Evolutionary conservation across 2,113 vertebrate genomes (phyloP).

Genomic region (Procavia capensis): DNA sequence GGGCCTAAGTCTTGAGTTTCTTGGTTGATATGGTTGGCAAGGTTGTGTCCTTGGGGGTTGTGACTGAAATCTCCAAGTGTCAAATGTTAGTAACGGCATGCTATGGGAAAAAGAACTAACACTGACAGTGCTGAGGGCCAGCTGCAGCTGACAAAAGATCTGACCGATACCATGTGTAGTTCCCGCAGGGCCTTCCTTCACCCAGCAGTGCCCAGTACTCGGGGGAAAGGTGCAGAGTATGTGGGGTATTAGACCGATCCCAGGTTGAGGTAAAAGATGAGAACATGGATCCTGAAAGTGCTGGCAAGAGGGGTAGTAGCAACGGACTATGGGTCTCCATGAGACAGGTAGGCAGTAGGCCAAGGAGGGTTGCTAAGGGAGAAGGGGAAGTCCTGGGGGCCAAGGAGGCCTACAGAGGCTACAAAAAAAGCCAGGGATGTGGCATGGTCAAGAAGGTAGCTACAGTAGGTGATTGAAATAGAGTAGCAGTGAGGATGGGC

Average conservation of each 20-base stretch:
- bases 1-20: not conserved
- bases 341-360: not conserved
- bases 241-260: too few relatives aligned
- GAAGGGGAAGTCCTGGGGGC: not conserved
- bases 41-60: not conserved
- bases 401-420: not conserved
- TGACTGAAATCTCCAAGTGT: not conserved
- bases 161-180: not conserved
- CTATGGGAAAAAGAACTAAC: too few relatives aligned
- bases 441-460: not conserved
- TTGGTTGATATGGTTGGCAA: not conserved
- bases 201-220: not conserved
- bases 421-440: not conserved
- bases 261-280: not conserved
- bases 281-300: not conserved
- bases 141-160: too few relatives aligned
- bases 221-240: not conserved
- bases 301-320: not conserved
- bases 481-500: not conserved
- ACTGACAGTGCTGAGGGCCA: not conserved
- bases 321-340: too few relatives aligned
- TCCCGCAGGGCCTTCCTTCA: not conserved
- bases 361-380: not conserved
- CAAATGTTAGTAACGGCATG: not conserved
- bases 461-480: not conserved